These are phyloP conservation scores for Nesospiza acunhae DNA, from an alignment of 2,113 vertebrate genomes.

Conservation along the genomic window DNA sequence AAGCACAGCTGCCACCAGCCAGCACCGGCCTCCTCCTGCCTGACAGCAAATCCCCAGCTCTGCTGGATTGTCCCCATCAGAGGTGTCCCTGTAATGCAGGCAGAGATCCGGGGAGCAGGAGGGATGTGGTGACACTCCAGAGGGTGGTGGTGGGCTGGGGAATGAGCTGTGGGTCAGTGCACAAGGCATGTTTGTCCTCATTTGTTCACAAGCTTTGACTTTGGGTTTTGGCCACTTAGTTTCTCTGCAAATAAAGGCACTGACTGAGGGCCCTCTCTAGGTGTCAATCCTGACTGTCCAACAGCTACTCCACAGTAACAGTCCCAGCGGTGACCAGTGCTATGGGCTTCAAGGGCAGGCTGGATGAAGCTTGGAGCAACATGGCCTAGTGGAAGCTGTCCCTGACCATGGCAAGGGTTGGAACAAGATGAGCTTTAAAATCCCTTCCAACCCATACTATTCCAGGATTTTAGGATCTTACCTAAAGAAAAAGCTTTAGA, in stretches of 20 bases:
- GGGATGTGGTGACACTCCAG: fast-evolving
- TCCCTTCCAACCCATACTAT: neutral
- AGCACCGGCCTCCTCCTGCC: neutral
- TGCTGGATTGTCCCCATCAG: neutral
- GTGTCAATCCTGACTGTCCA: neutral
- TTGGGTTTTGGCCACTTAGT: neutral
- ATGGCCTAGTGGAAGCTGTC: neutral
- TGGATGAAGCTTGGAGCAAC: neutral
- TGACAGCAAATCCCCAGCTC: neutral
- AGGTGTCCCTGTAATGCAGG: neutral
- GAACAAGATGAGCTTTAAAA: neutral
- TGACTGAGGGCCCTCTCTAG: neutral
- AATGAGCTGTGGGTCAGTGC: neutral
- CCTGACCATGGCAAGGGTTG: neutral
- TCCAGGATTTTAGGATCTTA: neutral
- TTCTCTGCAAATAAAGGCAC: neutral
- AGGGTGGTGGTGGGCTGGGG: neutral
- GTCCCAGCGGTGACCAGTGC: neutral
- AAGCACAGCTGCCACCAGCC: neutral
- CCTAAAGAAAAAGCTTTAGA: neutral
- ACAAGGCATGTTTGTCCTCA: fast-evolving
- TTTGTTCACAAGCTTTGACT: neutral
- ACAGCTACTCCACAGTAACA: neutral
- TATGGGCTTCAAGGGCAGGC: neutral
- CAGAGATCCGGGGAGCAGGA: neutral